These are phyloP conservation scores for Hyperoplus immaculatus DNA, from an alignment of 2,797 vertebrate genomes.

Conservation along the genomic window DNA sequence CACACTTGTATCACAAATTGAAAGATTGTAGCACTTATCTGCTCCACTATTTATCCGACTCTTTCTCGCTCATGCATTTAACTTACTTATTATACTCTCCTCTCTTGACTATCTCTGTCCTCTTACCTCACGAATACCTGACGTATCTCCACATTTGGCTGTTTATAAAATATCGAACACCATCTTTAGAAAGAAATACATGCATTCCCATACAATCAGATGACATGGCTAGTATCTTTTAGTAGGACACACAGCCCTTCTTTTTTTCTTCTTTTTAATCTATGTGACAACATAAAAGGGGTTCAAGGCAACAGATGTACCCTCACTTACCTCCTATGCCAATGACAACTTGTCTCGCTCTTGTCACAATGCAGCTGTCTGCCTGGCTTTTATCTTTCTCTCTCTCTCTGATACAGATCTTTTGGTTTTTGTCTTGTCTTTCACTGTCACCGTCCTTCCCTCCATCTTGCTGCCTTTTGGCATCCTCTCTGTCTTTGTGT, in stretches of 20 bases:
- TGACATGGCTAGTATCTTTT: background rate
- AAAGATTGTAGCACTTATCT: too few relatives aligned
- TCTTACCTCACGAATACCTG: too few relatives aligned
- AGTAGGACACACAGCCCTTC: background rate
- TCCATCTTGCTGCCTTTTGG: slow-evolving; percentile 41
- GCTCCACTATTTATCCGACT: too few relatives aligned
- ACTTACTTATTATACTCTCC: too few relatives aligned
- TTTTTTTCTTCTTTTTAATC: slow-evolving; percentile 2
- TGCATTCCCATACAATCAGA: background rate
- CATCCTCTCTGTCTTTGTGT: slow-evolving; percentile 25
- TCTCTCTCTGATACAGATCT: slow-evolving; percentile 47
- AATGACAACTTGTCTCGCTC: slow-evolving; percentile 57
- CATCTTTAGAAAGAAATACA: background rate
- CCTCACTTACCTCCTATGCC: slow-evolving; percentile 35
- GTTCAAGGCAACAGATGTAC: slow-evolving; percentile 41
- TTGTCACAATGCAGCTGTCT: slow-evolving; percentile 51
- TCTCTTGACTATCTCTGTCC: too few relatives aligned
- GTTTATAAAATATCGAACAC: too few relatives aligned
- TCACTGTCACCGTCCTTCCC: slow-evolving; percentile 34
- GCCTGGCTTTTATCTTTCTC: slow-evolving; percentile 48
- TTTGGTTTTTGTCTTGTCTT: slow-evolving; percentile 48
- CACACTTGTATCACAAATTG: too few relatives aligned
- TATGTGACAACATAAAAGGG: slow-evolving; percentile 40
- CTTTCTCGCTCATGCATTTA: too few relatives aligned
- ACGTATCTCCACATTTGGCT: too few relatives aligned